phyloP scores from a whole-genome alignment of 2,888 invertebrate species.

The Heteropelma amictum region DNA sequence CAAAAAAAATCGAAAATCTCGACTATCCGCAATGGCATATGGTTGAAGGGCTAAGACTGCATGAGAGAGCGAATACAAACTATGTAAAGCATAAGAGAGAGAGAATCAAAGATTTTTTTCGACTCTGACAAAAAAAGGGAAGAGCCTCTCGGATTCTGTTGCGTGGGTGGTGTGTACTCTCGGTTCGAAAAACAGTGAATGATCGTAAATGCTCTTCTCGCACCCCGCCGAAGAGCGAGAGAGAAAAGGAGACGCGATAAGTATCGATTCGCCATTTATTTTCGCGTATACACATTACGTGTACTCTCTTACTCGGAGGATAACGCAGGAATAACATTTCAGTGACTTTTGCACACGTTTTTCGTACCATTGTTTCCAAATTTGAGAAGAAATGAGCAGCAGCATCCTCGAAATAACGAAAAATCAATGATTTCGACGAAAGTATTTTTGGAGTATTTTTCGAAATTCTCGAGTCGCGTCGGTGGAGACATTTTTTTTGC shows the following conservation, averaged over 20 bases:
- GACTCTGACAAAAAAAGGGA: neutral
- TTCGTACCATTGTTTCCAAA: no score
- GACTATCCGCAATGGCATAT: slow-evolving; percentile 29
- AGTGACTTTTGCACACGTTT: neutral
- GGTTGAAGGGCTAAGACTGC: slow-evolving; percentile 21
- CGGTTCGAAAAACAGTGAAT: slow-evolving; percentile 64
- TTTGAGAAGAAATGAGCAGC: no score
- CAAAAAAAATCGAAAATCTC: slow-evolving; percentile 33
- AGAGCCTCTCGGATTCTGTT: slow-evolving; percentile 47
- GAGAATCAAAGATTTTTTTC: no score
- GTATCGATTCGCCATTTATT: slow-evolving; percentile 57
- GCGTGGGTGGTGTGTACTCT: slow-evolving; percentile 56
- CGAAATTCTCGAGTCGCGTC: no score
- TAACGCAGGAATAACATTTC: slow-evolving; percentile 11
- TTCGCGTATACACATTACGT: slow-evolving; percentile 42
- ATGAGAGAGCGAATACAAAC: slow-evolving; percentile 21
- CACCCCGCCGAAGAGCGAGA: slow-evolving; percentile 23
- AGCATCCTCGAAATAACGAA: no score
- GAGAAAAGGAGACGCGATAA: slow-evolving; percentile 52
- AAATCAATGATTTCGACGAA: no score
- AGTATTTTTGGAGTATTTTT: no score
- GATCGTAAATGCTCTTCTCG: slow-evolving; percentile 63
- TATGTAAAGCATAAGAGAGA: no score
- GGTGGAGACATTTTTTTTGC: no score
- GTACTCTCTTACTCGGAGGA: slow-evolving; percentile 6